Conservation (phyloP, 92 coral and sea anemone genomes). For the Blastomussa wellsi region DNA sequence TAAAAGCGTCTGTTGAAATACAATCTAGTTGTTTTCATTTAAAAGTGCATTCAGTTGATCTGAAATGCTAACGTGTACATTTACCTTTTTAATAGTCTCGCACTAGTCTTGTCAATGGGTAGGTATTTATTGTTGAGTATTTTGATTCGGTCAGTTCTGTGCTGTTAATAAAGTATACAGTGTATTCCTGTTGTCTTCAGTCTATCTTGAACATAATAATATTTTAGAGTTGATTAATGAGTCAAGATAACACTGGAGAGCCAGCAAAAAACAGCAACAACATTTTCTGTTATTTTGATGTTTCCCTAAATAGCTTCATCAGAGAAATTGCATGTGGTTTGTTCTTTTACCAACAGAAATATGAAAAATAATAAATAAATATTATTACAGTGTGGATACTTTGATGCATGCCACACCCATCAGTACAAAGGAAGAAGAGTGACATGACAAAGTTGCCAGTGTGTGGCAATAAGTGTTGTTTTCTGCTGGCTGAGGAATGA, state of each 20-base stretch:
- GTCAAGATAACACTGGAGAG: too few relatives aligned
- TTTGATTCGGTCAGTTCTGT: not conserved
- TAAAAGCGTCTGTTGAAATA: not conserved
- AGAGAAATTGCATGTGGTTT: too few relatives aligned
- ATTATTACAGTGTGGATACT: not conserved
- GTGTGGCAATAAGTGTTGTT: too few relatives aligned
- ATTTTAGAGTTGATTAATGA: not conserved
- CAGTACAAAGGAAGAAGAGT: too few relatives aligned
- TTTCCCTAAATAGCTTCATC: not conserved
- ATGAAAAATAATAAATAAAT: not conserved
- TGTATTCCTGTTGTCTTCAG: too few relatives aligned
- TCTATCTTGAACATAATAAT: not conserved
- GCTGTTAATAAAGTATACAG: slow-evolving; percentile 5
- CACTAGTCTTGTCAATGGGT: not conserved
- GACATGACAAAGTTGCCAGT: too few relatives aligned
- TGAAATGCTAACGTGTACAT: slow-evolving; percentile 13
- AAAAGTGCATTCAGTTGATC: slow-evolving; percentile 29
- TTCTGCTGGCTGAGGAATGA: too few relatives aligned
- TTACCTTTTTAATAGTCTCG: not conserved
- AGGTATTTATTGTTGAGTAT: not conserved
- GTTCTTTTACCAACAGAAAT: too few relatives aligned
- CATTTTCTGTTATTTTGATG: not conserved
- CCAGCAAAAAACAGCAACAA: too few relatives aligned
- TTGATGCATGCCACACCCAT: too few relatives aligned
- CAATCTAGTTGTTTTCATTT: not conserved